phyloP scores from a whole-genome alignment of 2,888 invertebrate genomes.

The Hesperia comma region DNA sequence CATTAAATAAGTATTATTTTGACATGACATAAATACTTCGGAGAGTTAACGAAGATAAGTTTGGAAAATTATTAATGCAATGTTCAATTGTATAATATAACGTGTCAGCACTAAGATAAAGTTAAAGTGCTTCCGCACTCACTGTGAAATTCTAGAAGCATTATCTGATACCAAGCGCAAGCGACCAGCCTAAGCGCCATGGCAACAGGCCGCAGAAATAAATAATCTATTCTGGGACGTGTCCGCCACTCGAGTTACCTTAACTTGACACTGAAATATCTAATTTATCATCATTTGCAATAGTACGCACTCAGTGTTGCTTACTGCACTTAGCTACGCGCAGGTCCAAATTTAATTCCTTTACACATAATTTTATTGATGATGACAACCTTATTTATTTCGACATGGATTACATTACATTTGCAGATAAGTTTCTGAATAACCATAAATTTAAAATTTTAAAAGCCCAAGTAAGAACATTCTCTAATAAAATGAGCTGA shows the following conservation, averaged over 20 bases:
- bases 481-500: too few relatives aligned
- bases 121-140: conserved; percentile 9
- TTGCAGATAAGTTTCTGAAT: too few relatives aligned
- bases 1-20: too few relatives aligned
- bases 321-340: neutral
- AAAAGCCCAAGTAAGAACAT: too few relatives aligned
- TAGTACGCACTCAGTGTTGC: conserved; percentile 49
- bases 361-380: too few relatives aligned
- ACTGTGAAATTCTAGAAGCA: conserved; percentile 12
- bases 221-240: neutral
- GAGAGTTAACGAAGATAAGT: too few relatives aligned
- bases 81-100: neutral
- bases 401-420: too few relatives aligned
- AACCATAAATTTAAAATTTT: too few relatives aligned
- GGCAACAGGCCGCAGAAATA: conserved; percentile 50
- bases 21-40: too few relatives aligned
- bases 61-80: too few relatives aligned
- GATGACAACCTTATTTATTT: too few relatives aligned
- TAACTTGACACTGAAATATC: conserved; percentile 47
- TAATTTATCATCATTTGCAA: conserved; percentile 45
- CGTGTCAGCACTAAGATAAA: conserved; percentile 7
- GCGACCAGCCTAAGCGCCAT: conserved; percentile 53
- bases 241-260: conserved; percentile 31
- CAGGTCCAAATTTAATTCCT: too few relatives aligned
- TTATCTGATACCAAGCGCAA: conserved; percentile 18